phyloP scores from a whole-genome alignment of 1,140 invertebrate genomes.

The Drosophila athabasca region DNA sequence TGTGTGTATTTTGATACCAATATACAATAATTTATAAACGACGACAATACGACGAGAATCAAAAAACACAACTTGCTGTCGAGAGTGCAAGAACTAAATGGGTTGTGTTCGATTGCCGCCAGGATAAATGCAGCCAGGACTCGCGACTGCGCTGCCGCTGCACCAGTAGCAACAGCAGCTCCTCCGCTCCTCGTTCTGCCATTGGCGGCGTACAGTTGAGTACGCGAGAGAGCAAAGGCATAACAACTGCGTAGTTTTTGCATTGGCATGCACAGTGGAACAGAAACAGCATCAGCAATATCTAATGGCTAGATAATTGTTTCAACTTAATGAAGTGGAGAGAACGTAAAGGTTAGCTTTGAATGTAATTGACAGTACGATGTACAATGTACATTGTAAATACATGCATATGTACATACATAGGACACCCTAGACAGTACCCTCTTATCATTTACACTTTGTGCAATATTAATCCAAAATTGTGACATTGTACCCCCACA shows the following conservation, averaged over 20 bases:
- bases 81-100: constrained; percentile 84
- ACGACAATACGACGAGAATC: constrained; percentile 80
- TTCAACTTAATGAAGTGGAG: too few relatives aligned
- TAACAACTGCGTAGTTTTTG: constrained; percentile 72
- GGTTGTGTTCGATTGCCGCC: constrained; percentile 73
- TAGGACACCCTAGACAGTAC: too few relatives aligned
- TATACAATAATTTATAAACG: constrained; percentile 81
- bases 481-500: constrained; percentile 1
- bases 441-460: background rate
- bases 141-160: constrained; percentile 30
- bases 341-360: too few relatives aligned
- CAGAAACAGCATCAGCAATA: background rate
- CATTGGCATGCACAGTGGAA: constrained; percentile 38
- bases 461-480: background rate
- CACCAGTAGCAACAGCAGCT: constrained; percentile 1
- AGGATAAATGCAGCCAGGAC: constrained; percentile 80
- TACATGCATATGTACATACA: too few relatives aligned
- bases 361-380: too few relatives aligned
- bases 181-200: background rate
- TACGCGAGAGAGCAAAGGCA: constrained; percentile 37
- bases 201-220: constrained; percentile 51
- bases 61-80: constrained; percentile 84
- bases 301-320: too few relatives aligned
- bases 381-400: too few relatives aligned
- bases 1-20: constrained; percentile 76